Evolutionary conservation across 2,888 invertebrate species (phyloP).

Genomic region (Cantharis nigra): DNA sequence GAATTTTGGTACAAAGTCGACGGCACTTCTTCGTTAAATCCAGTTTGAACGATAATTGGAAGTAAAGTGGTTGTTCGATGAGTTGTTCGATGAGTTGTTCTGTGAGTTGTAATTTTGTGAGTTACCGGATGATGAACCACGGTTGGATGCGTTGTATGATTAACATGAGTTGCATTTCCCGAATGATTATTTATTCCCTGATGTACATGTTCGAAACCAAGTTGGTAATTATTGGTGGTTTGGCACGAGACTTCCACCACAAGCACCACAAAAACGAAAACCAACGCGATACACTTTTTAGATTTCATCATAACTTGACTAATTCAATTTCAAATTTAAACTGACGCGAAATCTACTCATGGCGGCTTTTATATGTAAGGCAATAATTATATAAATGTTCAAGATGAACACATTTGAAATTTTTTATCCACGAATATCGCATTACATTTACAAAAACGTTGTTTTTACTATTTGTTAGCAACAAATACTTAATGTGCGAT

Average conservation of each 20-base stretch:
- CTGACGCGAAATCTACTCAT: not conserved
- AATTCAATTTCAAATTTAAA: not conserved
- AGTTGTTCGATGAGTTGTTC: not conserved
- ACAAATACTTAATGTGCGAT: not conserved
- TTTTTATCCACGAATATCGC: not conserved
- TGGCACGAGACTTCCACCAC: not conserved
- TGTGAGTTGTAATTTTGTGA: not conserved
- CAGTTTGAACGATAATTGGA: not conserved
- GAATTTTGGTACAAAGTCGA: not conserved
- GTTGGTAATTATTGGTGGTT: not conserved
- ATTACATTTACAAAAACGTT: not conserved
- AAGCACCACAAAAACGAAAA: not conserved
- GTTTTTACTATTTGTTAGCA: not conserved
- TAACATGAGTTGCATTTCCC: not conserved
- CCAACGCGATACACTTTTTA: not conserved
- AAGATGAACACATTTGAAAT: not conserved
- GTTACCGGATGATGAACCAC: not conserved
- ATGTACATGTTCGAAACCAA: not conserved
- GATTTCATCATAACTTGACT: not conserved
- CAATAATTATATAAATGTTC: not conserved
- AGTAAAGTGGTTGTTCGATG: not conserved
- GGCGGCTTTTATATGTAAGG: not conserved
- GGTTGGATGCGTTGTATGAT: not conserved
- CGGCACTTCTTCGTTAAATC: not conserved
- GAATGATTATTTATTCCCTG: not conserved